These are phyloP conservation scores for Orchesellides sinensis DNA, from an alignment of 2,888 invertebrate genomes.

Conservation along the genomic window DNA sequence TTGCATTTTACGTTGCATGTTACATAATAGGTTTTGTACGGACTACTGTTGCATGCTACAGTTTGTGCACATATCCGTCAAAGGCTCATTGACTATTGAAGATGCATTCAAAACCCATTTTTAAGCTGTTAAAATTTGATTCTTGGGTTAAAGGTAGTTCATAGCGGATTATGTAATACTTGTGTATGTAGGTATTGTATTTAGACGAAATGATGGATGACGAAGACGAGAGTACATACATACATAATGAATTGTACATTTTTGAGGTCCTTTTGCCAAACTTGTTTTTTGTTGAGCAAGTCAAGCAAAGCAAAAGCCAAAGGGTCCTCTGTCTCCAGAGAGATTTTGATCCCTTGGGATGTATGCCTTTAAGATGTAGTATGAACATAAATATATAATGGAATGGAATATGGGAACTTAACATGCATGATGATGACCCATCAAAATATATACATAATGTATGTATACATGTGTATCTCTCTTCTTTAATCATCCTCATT, in stretches of 20 bases:
- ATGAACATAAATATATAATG: background rate
- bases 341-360: background rate
- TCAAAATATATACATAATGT: background rate
- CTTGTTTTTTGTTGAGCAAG: background rate
- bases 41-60: constrained; percentile 6
- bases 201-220: background rate
- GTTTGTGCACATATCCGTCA: too few species aligned
- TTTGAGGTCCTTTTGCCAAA: constrained; percentile 4
- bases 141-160: background rate
- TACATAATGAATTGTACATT: background rate
- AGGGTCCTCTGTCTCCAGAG: background rate
- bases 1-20: background rate
- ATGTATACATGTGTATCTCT: too few species aligned
- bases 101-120: background rate
- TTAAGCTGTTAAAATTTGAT: background rate
- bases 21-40: background rate
- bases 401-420: background rate
- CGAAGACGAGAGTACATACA: background rate
- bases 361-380: background rate
- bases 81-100: too few species aligned
- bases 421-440: background rate
- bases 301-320: constrained; percentile 1
- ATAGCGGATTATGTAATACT: constrained; percentile 8
- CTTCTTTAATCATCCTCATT: background rate
- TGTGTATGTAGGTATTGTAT: background rate